phyloP scores from a whole-genome alignment of 2,888 invertebrate species.

The Lydus trimaculatus region DNA sequence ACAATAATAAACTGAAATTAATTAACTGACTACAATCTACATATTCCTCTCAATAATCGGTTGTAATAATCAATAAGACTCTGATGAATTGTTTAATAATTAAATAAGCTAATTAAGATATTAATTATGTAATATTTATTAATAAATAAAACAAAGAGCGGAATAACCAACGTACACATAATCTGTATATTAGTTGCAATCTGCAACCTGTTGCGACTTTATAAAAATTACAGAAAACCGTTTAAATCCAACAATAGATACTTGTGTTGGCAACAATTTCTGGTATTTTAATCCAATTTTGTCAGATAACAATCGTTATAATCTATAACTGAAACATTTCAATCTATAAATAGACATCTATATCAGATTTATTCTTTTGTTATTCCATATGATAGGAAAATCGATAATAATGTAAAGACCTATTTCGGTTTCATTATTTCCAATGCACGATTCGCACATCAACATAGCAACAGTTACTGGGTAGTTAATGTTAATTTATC shows the following conservation, averaged over 20 bases:
- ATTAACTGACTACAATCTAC: not conserved
- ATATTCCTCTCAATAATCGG: not conserved
- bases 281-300: not conserved
- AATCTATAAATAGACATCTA: not conserved
- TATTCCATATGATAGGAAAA: not conserved
- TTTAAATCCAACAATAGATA: not conserved
- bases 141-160: not conserved
- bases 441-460: not conserved
- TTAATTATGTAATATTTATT: not conserved
- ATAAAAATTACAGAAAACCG: not conserved
- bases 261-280: not conserved
- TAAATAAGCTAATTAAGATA: not conserved
- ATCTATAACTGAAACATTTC: not conserved
- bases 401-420: not conserved
- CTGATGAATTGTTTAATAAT: not conserved
- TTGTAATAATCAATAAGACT: not conserved
- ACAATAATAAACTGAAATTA: not conserved
- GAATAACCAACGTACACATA: not conserved
- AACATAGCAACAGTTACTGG: not conserved
- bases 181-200: not conserved
- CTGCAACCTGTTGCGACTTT: conserved; percentile 5
- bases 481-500: too few relatives aligned
- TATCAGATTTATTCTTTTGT: not conserved
- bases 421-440: not conserved
- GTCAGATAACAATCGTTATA: not conserved